Evolutionary conservation across 35 echinoderm and acorn worm species (phyloP), one percentile per base, ranked within the genome.

Genomic region (Chiridota heheva): DNA sequence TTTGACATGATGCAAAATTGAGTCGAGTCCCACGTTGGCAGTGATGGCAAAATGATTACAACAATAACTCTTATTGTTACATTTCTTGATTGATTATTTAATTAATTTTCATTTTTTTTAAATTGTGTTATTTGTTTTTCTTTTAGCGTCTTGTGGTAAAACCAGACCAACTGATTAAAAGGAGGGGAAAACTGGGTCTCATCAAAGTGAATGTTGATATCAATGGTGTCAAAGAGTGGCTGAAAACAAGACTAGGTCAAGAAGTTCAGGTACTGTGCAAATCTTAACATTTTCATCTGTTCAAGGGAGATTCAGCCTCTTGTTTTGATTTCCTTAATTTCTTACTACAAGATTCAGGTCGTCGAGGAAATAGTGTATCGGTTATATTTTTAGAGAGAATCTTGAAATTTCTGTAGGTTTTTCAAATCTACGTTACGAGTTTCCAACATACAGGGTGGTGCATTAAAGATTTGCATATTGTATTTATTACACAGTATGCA

Each of bases 91-190:
- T 53, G 48, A 53, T 53, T 60, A 61, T 33, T 6, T 61, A 60
- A 20, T 59, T 40, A 31, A 48, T 77, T 31, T 56, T 81, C 42
- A 58, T 63, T 73, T 42, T 70, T 44, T 55, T 92, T 20, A n/a
- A n/a, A n/a, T n/a, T n/a, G n/a, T n/a, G n/a, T n/a, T n/a, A n/a
- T n/a, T n/a, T n/a, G n/a, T n/a, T n/a, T 26, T 71, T 29, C 18
- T 58, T 60, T 39, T 59, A 96, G 92, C 72, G 73, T 48, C 82
- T 96, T 85, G 92, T 96, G 2, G 92, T 96, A 7, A 96, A 96
- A 43, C 92, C 92, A 35, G 92, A 96, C 82, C 92, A 96, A 62
- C 83, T 96, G 67, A 96, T 96, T 59, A 96, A 96, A 42, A 49
- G 92, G 35, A 59, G 92, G 51, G 92, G 92, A 7, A 96, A 96